phyloP scores from a whole-genome alignment of 2,888 invertebrate species.

The Pristionchus arcanus region DNA sequence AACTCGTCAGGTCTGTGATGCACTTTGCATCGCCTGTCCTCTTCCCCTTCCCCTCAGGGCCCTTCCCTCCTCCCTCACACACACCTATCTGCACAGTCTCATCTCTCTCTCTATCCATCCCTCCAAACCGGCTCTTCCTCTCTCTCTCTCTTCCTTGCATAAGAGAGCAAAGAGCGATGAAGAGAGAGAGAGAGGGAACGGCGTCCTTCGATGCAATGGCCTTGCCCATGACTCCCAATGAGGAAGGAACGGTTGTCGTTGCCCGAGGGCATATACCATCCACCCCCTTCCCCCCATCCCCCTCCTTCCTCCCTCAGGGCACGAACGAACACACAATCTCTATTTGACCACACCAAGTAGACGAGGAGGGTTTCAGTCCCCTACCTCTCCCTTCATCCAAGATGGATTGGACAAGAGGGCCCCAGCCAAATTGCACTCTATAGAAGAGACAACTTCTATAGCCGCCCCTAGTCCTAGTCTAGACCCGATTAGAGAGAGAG shows the following conservation, averaged over 20 bases:
- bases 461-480: constrained; percentile 11
- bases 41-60: not conserved
- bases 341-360: constrained; percentile 45
- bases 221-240: not conserved
- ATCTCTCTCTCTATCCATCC: constrained; percentile 44
- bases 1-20: not conserved
- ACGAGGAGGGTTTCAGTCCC: constrained; percentile 34
- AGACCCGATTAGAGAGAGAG: constrained; percentile 41
- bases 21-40: not conserved
- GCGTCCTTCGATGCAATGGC: not conserved
- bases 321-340: constrained; percentile 40
- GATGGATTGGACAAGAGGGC: constrained; percentile 33
- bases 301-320: constrained; percentile 3
- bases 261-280: not conserved
- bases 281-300: not conserved
- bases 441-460: not conserved
- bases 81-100: constrained; percentile 51
- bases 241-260: constrained; percentile 14
- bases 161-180: constrained; percentile 47
- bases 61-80: not conserved
- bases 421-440: constrained; percentile 15
- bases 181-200: constrained; percentile 10
- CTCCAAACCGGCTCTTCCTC: constrained; percentile 37
- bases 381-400: not conserved
- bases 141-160: constrained; percentile 19